Evolutionary conservation across 2,888 invertebrate genomes (phyloP).

Genomic region (Philopedon plagiatum): DNA sequence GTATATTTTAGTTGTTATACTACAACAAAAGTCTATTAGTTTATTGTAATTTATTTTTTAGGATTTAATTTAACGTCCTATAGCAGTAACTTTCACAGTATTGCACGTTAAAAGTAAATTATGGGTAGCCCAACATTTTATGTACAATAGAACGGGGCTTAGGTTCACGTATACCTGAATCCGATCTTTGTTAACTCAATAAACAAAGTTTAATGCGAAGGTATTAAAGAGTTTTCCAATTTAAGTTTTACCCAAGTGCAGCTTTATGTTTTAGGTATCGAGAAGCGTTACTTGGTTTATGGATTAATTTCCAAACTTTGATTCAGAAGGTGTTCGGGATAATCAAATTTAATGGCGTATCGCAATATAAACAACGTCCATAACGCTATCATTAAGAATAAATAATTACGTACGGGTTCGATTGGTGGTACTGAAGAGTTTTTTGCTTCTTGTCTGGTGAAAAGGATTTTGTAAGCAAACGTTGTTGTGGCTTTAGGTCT

Average conservation of each 20-base stretch:
- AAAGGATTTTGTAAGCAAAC: no score
- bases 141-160: neutral
- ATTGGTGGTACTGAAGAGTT: no score
- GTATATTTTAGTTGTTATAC: no score
- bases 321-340: neutral
- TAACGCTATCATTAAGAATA: neutral
- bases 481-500: no score
- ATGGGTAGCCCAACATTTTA: slow-evolving; percentile 6
- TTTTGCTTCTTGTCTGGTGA: no score
- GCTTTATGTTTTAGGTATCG: slow-evolving; percentile 25
- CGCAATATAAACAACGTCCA: neutral
- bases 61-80: no score
- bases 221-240: slow-evolving; percentile 36
- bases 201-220: slow-evolving; percentile 29
- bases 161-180: slow-evolving; percentile 12
- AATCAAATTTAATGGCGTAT: neutral
- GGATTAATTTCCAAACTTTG: slow-evolving; percentile 10
- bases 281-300: neutral
- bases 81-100: neutral
- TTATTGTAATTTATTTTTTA: no score
- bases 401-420: no score
- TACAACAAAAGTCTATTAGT: no score
- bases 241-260: slow-evolving; percentile 28
- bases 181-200: slow-evolving; percentile 32
- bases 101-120: slow-evolving; percentile 10